Percentiles rank a stretch among this genome's conserved stretches.
Evolutionary conservation across 2,888 invertebrate species (phyloP).

Genomic region (Xiphydria camelus): DNA sequence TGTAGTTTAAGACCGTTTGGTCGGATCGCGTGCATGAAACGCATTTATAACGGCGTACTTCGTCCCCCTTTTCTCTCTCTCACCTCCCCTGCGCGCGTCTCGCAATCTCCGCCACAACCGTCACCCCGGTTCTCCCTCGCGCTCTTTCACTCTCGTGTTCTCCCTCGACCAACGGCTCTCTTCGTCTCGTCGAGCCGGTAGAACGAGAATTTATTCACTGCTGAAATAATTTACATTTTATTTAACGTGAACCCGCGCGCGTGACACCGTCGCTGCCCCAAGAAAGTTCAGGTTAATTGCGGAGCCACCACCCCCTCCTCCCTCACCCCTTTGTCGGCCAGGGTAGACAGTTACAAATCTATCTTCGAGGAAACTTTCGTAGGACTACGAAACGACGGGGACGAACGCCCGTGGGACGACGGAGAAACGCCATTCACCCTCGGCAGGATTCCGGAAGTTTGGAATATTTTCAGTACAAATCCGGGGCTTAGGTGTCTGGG

Average conservation of each 20-base stretch:
- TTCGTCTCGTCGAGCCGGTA: constrained; percentile 1
- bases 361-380: too few relatives aligned
- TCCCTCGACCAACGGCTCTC: constrained; percentile 9
- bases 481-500: too few relatives aligned
- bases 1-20: constrained; percentile 40
- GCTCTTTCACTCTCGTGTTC: constrained; percentile 23
- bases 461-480: too few relatives aligned
- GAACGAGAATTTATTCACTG: constrained; percentile 33
- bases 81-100: constrained; percentile 25
- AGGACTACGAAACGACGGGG: too few relatives aligned
- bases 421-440: too few relatives aligned
- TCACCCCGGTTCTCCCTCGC: constrained; percentile 20
- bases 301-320: too few relatives aligned
- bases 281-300: constrained; percentile 21
- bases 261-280: constrained; percentile 17
- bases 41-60: constrained; percentile 47
- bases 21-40: constrained; percentile 45
- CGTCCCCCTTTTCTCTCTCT: constrained; percentile 36
- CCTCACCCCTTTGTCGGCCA: too few relatives aligned
- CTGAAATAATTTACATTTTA: constrained; percentile 43
- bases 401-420: too few relatives aligned
- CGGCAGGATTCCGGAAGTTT: too few relatives aligned
- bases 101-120: constrained; percentile 13
- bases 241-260: constrained; percentile 38
- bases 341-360: too few relatives aligned